Evolutionary conservation across 2,888 invertebrate genomes (phyloP).

Genomic region (Andrena chrysosceles): DNA sequence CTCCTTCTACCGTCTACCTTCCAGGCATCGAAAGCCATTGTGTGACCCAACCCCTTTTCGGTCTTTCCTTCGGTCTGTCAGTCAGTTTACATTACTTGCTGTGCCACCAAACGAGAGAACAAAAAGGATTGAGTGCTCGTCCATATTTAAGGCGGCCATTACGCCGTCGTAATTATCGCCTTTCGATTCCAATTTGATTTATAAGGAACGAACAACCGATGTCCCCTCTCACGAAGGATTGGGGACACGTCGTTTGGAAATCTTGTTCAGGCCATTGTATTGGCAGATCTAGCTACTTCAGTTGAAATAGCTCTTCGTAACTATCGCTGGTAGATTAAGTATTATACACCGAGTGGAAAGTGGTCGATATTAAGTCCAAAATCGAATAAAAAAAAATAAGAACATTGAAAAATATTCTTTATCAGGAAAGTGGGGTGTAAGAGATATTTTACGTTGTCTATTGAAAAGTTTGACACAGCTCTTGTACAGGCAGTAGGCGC

Average conservation of each 20-base stretch:
- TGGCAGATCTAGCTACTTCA: not conserved
- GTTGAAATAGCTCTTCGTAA: too few species aligned
- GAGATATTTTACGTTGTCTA: too few species aligned
- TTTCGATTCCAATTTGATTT: conserved; percentile 81
- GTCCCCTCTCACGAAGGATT: conserved; percentile 24
- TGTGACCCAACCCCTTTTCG: conserved; percentile 69
- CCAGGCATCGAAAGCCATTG: conserved; percentile 78
- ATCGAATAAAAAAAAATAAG: too few species aligned
- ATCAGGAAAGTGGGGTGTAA: too few species aligned
- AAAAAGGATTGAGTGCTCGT: conserved; percentile 58
- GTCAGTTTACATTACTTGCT: conserved; percentile 81
- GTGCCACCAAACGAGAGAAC: conserved; percentile 43
- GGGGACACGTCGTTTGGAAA: conserved; percentile 27
- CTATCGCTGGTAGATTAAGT: too few species aligned
- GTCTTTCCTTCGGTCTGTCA: conserved; percentile 72
- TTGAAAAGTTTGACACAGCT: too few species aligned
- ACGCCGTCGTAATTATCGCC: conserved; percentile 81
- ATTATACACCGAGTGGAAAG: too few species aligned
- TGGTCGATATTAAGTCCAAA: too few species aligned
- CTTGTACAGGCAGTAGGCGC: too few species aligned
- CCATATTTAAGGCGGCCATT: conserved; percentile 80
- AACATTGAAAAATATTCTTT: too few species aligned
- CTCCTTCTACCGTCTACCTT: conserved; percentile 74
- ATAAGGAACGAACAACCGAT: conserved; percentile 63
- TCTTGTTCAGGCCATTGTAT: conserved; percentile 19